Conservation (phyloP, 1,140 invertebrate species). For the Hyles vespertilio region DNA sequence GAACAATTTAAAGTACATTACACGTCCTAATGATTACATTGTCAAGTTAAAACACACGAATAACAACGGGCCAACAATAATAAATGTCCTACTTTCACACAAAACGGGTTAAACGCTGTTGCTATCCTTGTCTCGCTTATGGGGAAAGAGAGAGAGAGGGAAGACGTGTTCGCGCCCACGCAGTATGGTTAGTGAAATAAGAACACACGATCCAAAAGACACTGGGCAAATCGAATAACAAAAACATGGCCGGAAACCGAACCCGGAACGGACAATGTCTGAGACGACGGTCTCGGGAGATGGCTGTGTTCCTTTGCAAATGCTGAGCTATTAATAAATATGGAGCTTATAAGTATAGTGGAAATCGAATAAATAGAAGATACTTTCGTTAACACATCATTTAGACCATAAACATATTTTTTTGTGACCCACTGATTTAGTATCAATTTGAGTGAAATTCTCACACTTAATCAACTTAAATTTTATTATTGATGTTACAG, state of each 20-base stretch:
- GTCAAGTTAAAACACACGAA: slow-evolving; percentile 6
- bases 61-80: slow-evolving; percentile 13
- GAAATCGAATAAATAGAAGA: too few species aligned
- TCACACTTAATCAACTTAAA: too few species aligned
- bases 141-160: slow-evolving; percentile 6
- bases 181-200: slow-evolving; percentile 1
- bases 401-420: too few species aligned
- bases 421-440: too few species aligned
- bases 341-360: too few species aligned
- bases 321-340: neutral
- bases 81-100: slow-evolving; percentile 15
- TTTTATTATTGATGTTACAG: too few species aligned
- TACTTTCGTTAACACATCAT: too few species aligned
- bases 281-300: neutral
- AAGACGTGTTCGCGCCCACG: slow-evolving; percentile 12
- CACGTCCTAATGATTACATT: slow-evolving; percentile 7
- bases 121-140: slow-evolving; percentile 2
- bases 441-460: too few species aligned
- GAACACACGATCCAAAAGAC: slow-evolving; percentile 12
- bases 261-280: slow-evolving; percentile 1
- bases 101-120: slow-evolving; percentile 14
- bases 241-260: slow-evolving; percentile 15
- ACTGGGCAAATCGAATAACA: slow-evolving; percentile 12
- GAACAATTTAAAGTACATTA: slow-evolving; percentile 2
- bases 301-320: neutral